Evolutionary conservation across 2,797 vertebrate genomes (phyloP).

Genomic region (Bryconaethiops microstoma): DNA sequence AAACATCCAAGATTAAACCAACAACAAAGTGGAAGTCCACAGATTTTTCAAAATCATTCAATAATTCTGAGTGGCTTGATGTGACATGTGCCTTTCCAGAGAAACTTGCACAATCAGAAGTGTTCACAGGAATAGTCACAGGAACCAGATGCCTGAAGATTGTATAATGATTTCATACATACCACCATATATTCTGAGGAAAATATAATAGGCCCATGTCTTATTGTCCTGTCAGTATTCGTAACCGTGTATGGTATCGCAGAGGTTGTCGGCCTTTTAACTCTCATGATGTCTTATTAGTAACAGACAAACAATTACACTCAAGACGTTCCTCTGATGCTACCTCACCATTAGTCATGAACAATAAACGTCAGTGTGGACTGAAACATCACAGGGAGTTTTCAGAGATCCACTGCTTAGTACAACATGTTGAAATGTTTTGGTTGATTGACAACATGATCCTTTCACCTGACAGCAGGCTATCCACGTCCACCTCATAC

Average conservation of each 20-base stretch:
- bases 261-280: slow-evolving; percentile 7
- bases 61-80: too few species aligned
- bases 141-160: not conserved
- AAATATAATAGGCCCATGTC: not conserved
- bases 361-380: slow-evolving; percentile 19
- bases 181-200: not conserved
- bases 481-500: not conserved
- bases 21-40: too few species aligned
- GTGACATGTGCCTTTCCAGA: too few species aligned
- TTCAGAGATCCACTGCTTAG: slow-evolving; percentile 11
- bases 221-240: slow-evolving; percentile 15
- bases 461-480: slow-evolving; percentile 17
- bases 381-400: not conserved
- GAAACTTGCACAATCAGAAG: too few species aligned
- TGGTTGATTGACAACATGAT: slow-evolving; percentile 26
- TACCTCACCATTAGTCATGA: slow-evolving; percentile 31
- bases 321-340: slow-evolving; percentile 4
- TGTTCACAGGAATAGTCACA: too few species aligned
- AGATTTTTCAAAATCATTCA: too few species aligned
- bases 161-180: not conserved
- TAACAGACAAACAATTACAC: slow-evolving; percentile 4
- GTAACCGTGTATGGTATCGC: slow-evolving; percentile 1
- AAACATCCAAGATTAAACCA: too few species aligned
- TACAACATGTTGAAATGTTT: slow-evolving; percentile 34
- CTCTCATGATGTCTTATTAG: slow-evolving; percentile 16